phyloP scores from a whole-genome alignment of 2,113 vertebrate species.

The Geococcyx californianus region DNA sequence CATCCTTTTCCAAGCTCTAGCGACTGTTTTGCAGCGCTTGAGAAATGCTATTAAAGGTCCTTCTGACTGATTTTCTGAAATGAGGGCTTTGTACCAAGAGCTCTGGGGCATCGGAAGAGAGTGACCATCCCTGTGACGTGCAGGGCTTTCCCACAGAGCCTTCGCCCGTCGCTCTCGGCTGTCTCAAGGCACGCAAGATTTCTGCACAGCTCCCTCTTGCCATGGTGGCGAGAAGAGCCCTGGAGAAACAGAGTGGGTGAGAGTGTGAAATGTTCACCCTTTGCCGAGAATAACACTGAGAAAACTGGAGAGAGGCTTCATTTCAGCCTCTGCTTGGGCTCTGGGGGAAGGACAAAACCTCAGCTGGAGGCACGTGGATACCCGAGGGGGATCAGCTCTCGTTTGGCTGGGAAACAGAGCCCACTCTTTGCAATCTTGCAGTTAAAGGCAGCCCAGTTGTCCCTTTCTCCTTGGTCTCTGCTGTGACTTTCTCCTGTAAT shows the following conservation, averaged over 20 bases:
- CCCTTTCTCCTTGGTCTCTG: too few species aligned
- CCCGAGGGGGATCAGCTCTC: fast-evolving
- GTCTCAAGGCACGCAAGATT: background rate
- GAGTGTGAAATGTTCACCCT: background rate
- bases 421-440: too few species aligned
- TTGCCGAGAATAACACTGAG: too few species aligned
- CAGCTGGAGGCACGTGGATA: fast-evolving
- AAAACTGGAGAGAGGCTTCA: background rate
- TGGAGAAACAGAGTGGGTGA: background rate
- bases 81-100: background rate
- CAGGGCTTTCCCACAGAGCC: background rate
- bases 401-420: background rate
- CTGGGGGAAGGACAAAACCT: background rate
- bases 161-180: background rate
- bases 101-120: background rate
- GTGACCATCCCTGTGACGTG: fast-evolving
- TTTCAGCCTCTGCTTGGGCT: background rate
- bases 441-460: too few species aligned
- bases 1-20: background rate
- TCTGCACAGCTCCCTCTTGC: background rate
- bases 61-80: background rate
- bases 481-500: too few species aligned
- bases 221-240: background rate
- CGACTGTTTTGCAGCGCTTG: background rate
- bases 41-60: background rate